Conservation (phyloP, 2,888 invertebrate species). For the Sarcophaga variegata region DNA sequence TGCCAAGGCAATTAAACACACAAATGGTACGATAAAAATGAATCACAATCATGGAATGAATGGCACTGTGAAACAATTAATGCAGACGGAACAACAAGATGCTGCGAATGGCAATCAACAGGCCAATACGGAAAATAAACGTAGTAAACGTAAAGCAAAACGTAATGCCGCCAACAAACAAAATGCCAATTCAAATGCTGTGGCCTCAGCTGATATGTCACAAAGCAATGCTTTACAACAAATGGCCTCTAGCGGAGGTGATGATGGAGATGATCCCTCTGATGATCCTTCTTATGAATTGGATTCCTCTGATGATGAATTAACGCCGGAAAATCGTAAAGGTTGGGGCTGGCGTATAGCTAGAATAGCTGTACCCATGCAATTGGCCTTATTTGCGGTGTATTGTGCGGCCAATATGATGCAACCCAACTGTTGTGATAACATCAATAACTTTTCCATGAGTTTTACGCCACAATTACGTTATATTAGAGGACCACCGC, state of each 20-base stretch:
- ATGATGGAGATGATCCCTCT: conserved; percentile 75
- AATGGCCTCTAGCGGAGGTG: conserved; percentile 64
- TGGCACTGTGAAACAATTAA: conserved; percentile 47
- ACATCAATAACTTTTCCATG: conserved; percentile 87
- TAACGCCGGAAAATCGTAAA: conserved; percentile 69
- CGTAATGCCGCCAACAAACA: conserved; percentile 38
- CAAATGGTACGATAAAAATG: conserved; percentile 56
- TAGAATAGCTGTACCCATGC: conserved; percentile 87
- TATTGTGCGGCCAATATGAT: conserved; percentile 87
- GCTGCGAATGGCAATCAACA: conserved; percentile 52
- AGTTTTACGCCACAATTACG: conserved; percentile 88
- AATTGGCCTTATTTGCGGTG: conserved; percentile 86
- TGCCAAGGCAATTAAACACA: conserved; percentile 26
- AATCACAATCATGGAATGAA: conserved; percentile 36
- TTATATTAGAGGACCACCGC: conserved; percentile 89
- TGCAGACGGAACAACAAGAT: conserved; percentile 29
- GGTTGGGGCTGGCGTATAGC: conserved; percentile 87
- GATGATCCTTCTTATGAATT: conserved; percentile 76
- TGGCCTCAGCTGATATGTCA: conserved; percentile 27
- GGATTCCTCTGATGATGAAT: conserved; percentile 72
- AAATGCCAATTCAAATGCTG: conserved; percentile 16
- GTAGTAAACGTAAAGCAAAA: conserved; percentile 72
- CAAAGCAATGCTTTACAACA: conserved; percentile 44
- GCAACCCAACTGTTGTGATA: conserved; percentile 89
- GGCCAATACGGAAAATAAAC: conserved; percentile 29